phyloP scores from a whole-genome alignment of 2,797 vertebrate genomes.

The Petrocephalus sullivani region DNA sequence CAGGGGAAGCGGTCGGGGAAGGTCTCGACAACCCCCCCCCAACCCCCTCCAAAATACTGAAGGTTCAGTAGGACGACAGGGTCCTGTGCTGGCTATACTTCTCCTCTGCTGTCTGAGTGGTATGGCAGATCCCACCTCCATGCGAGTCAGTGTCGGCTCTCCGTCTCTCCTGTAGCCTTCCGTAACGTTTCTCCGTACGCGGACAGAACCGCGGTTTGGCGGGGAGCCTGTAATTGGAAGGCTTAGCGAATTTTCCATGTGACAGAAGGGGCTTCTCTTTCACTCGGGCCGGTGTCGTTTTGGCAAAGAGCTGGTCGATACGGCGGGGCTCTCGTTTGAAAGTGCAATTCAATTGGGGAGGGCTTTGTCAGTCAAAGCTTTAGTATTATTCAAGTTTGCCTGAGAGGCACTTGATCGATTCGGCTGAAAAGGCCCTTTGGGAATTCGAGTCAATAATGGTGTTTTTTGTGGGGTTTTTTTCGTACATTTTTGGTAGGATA shows the following conservation, averaged over 20 bases:
- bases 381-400: slow-evolving; percentile 45
- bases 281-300: slow-evolving; percentile 28
- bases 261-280: slow-evolving; percentile 30
- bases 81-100: not conserved
- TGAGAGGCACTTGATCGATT: slow-evolving; percentile 42
- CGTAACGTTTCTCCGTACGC: not conserved
- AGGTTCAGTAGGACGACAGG: not conserved
- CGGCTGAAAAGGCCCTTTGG: slow-evolving; percentile 40
- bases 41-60: not conserved
- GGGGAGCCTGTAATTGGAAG: slow-evolving; percentile 31
- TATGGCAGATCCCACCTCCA: not conserved
- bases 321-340: slow-evolving; percentile 31
- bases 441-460: slow-evolving; percentile 41
- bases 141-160: not conserved
- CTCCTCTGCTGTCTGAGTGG: not conserved
- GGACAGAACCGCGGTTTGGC: not conserved
- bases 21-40: not conserved
- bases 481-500: slow-evolving; percentile 37
- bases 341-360: slow-evolving; percentile 40
- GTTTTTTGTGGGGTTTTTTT: slow-evolving; percentile 29
- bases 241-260: slow-evolving; percentile 19
- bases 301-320: slow-evolving; percentile 40
- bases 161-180: not conserved
- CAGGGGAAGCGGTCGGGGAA: slow-evolving; percentile 24
- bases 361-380: slow-evolving; percentile 44